These are phyloP conservation scores for Pantala flavescens DNA, from an alignment of 1,140 invertebrate genomes.

Conservation along the genomic window DNA sequence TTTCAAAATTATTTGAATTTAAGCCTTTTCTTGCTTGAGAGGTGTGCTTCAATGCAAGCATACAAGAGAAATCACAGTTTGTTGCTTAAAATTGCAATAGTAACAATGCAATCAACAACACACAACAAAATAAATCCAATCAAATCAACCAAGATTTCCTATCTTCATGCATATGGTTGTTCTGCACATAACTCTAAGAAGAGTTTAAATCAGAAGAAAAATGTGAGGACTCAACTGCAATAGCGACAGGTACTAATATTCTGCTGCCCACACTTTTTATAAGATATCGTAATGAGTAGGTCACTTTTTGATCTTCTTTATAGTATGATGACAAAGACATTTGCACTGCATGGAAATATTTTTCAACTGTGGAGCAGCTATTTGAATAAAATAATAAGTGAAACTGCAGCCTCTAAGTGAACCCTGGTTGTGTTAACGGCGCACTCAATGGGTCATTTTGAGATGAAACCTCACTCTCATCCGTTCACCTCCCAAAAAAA, in stretches of 20 bases:
- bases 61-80: neutral
- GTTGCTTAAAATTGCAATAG: neutral
- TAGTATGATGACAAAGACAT: neutral
- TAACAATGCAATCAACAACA: neutral
- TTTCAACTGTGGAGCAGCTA: neutral
- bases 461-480: neutral
- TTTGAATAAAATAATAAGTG: neutral
- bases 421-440: neutral
- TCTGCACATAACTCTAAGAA: neutral
- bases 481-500: neutral
- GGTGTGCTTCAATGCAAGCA: neutral
- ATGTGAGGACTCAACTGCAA: neutral
- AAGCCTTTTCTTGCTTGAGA: neutral
- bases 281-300: neutral
- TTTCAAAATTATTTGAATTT: neutral
- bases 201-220: neutral
- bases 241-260: neutral
- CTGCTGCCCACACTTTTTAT: neutral
- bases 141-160: too few relatives aligned
- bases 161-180: neutral
- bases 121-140: neutral
- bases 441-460: neutral
- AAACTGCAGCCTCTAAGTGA: neutral
- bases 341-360: neutral
- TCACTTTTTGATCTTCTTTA: neutral